Base-by-base conservation (phyloP, 2,113 vertebrate genomes). In the Argyrosomus japonicus region DNA sequence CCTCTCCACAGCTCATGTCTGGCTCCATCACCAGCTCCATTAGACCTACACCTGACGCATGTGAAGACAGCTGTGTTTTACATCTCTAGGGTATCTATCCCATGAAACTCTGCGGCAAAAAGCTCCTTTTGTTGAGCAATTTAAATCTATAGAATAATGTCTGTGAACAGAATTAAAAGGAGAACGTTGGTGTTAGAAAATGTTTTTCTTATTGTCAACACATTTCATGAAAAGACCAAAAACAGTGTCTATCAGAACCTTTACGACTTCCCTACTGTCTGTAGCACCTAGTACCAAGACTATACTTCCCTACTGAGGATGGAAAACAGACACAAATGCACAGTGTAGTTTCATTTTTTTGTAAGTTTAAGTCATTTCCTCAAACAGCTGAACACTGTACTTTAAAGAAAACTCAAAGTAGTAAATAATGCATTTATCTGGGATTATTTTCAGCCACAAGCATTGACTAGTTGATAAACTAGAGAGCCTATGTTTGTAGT, bases 1-100 rank as follows among this genome's bases (percentile, higher is more conserved):
- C 98, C 87, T 97, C 96, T 81, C 98, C 98, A 89, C 97, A 97
- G 92, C 95, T 96, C 97, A 99, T 95, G 91, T 99, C 97, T 0
- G 98, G 97, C 93, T 99, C 98, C 97, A 99, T 97, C 92, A 99
- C 98, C 95, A 99, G 94, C 95, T 99, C 98, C 95, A 99, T 97
- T 85, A 99, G 97, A 83, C 97, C 98, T 0, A 99, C 94, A 87
- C 98, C 98, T 99, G 61, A 87, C 21, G 58, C 45, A 86, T 15
- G 74, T 25, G 78, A 25, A 82, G 32, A 83, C 65, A 82, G 75
- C 57, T 8, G 45, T 15, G 83, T 73, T 81, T 81, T 40, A 65
- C 72, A 87, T 65, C 82, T 77, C 69, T 27, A 12, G 25, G 72
- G 32, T 58, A 23, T 56, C 40, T 1, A 25, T 47, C 75, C 96